Conservation (phyloP, 1,140 invertebrate species). For the Trichonephila clavata region DNA sequence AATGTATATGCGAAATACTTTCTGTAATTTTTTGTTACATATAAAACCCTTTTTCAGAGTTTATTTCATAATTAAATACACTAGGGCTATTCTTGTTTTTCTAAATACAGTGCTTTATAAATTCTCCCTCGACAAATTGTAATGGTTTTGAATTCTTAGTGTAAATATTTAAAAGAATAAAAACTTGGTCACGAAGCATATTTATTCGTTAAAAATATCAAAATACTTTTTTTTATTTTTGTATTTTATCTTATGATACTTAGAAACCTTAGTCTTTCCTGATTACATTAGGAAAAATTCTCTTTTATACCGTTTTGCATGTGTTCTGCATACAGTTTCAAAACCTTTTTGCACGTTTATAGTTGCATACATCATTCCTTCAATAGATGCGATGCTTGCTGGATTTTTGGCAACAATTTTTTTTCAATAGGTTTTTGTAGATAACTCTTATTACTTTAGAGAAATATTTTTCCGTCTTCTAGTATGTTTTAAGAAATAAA, state of each 20-base stretch:
- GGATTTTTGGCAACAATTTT: background rate
- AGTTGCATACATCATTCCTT: background rate
- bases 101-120: too few species aligned
- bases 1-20: too few species aligned
- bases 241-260: background rate
- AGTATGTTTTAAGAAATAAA: background rate
- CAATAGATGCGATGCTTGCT: background rate
- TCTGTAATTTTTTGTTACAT: too few species aligned
- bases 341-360: background rate
- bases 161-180: background rate
- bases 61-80: too few species aligned
- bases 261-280: background rate
- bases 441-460: background rate
- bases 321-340: background rate
- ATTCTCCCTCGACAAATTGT: too few species aligned
- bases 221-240: background rate
- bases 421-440: background rate
- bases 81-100: too few species aligned
- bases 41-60: too few species aligned
- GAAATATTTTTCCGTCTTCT: background rate
- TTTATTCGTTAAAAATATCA: background rate
- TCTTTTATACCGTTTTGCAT: background rate
- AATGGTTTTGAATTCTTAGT: too few species aligned
- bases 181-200: background rate
- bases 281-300: background rate